Base-by-base conservation (phyloP, 23 tunicate genomes). In the Botrylloides violaceus region DNA sequence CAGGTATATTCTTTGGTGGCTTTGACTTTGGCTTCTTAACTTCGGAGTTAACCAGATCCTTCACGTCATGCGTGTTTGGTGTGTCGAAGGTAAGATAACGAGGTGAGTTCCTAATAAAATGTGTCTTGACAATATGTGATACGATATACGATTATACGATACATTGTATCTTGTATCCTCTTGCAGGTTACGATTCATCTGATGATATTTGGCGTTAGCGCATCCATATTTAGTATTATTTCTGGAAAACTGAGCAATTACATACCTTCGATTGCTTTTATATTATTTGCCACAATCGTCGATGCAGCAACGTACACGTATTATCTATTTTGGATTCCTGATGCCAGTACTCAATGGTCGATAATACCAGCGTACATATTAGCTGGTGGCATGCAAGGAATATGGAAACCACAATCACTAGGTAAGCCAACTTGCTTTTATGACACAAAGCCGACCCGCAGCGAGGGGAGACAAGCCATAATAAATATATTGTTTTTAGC, bases 311-410 rank as follows among this genome's bases (percentile, higher is more conserved):
- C 53, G 53, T 43, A 43, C 15, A 43, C 15, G 12, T 43, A 43
- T 15, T 43, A 43, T 15, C 53, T 43, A 43, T 43, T 43, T 43
- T 43, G 53, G 53, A 43, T 15, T 9, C 53, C 53, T 15, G 15
- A 15, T 43, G 53, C 53, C 53, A 43, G 15, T 15, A 43, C 70
- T 19, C 70, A 63, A 31, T 63, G 70, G 70, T 63, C 70, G 36
- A 34, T 63, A 4, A 12, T 63, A 12, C 70, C 70, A 9, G 33
- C 33, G 70, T 63, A 63, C 35, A 27, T 63, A 25, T 33, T 63
- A 63, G 32, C 33, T 4, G 70, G 70, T 25, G 70, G 70, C 32
- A 63, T 28, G 35, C 70, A 63, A 28, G 70, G 70, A 29, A 63
- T 63, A 63, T 63, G 70, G 70, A 63, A 27, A 34, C 29, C 70